Base-by-base conservation (phyloP, 37 sponge, comb jelly and placozoan genomes). In the Ianthella basta region DNA sequence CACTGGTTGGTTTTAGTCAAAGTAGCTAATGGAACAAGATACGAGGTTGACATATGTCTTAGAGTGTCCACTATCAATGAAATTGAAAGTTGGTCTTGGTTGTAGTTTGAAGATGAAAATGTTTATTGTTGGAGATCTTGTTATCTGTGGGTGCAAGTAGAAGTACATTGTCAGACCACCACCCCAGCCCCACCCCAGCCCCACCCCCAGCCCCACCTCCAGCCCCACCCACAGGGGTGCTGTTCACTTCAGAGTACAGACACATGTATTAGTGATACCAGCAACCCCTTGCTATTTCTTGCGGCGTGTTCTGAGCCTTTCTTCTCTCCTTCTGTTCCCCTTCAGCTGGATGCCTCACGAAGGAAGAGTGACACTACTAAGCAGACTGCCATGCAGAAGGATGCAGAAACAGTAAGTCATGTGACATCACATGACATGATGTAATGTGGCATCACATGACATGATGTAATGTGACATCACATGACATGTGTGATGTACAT, bases 371-470 rank as follows among this genome's bases (percentile, higher is more conserved):
- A 69, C 34, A 10, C 70, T 16, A 6, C 70, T 33, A 69, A 69
- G 70, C 70, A 69, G 35, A 4, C 70, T 5, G 70, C 70, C 27
- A 69, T 69, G 70, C 70, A 69, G 34, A 69, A 29, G 25, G 70
- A 69, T 18, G 18, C 27, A 2, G 70, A 69, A 69, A 69, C 70
- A 6, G 70, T 69, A 33, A 69, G 35, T 69, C 50, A 44, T 44
- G 50, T 44, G 50, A 44, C 50, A 44, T 44, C 6, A 44, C 8
- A 8, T 44, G 50, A 44, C 50, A 8, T 44, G 50, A n/a, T 8
- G 8, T 44, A 10, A 44, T 44, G 3, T 44, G 50, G 8, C 50
- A 44, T 44, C n/a, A n/a, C n/a, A 44, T 44, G 50, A 44, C 50
- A 44, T 44, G 8, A n/a, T 8, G 8, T 44, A 10, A 44, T 44